Conservation (phyloP, 2,797 vertebrate genomes). For the Malacoctenus gilli region DNA sequence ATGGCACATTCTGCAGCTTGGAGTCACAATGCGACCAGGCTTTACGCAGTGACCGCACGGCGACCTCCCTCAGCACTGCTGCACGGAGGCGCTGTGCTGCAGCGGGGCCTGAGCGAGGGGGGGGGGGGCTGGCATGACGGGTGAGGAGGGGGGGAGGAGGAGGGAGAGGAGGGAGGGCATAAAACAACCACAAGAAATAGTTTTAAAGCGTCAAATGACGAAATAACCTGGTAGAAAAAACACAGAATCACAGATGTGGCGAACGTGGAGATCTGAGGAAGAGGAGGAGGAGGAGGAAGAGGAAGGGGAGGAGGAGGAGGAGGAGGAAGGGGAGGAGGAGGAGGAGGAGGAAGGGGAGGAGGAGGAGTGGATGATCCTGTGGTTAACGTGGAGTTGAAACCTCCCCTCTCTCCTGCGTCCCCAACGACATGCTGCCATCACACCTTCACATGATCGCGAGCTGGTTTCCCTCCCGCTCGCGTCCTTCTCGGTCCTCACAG, state of each 20-base stretch:
- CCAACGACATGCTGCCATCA: constrained; percentile 46
- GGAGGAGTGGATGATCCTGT: too few species aligned
- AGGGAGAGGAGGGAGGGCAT: constrained; percentile 1
- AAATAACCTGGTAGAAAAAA: too few species aligned
- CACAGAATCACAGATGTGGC: too few species aligned
- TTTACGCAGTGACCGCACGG: constrained; percentile 78
- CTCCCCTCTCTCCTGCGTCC: constrained; percentile 36
- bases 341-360: neutral
- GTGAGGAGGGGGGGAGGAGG: neutral
- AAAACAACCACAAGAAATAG: too few species aligned
- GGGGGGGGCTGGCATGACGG: constrained; percentile 26
- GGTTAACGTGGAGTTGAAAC: too few species aligned
- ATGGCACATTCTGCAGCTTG: constrained; percentile 80
- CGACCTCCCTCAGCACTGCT: constrained; percentile 75
- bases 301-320: constrained; percentile 12
- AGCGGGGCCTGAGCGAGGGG: constrained; percentile 37
- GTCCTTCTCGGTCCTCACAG: constrained; percentile 50
- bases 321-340: neutral
- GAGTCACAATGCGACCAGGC: constrained; percentile 76
- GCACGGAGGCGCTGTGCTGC: constrained; percentile 42
- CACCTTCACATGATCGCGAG: constrained; percentile 43
- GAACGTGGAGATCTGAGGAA: too few species aligned
- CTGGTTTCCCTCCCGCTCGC: constrained; percentile 48
- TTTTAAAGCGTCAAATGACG: too few species aligned
- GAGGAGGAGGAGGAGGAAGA: neutral